These are phyloP conservation scores for Garrulus glandarius DNA, from an alignment of 2,797 vertebrate genomes.

Conservation along the genomic window DNA sequence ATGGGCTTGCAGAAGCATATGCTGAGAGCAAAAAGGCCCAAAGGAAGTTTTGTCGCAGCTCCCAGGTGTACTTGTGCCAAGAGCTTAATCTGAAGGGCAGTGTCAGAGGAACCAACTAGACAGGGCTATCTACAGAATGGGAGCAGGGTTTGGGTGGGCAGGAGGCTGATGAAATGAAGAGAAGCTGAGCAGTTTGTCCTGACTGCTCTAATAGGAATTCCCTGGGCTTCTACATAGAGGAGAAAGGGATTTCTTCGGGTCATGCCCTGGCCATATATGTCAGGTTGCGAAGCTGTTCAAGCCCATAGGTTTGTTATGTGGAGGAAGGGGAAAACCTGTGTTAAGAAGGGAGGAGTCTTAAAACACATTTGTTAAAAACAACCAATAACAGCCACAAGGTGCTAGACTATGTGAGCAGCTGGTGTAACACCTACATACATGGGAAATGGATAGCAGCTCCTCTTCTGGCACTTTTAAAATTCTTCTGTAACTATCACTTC, in stretches of 20 bases:
- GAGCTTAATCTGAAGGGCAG: background rate
- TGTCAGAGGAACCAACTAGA: background rate
- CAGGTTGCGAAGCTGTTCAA: background rate
- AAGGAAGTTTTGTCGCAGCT: background rate
- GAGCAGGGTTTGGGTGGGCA: background rate
- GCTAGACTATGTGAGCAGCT: background rate
- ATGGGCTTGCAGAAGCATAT: background rate
- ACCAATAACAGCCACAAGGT: background rate
- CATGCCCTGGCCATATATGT: background rate
- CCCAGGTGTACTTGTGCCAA: background rate
- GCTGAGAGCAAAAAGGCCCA: background rate
- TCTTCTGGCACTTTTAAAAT: background rate
- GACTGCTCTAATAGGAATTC: background rate
- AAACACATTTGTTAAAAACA: background rate
- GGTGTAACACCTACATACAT: background rate
- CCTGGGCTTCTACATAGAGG: background rate
- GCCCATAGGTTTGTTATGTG: background rate
- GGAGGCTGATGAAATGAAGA: background rate
- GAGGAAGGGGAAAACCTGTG: background rate
- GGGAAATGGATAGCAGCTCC: background rate
- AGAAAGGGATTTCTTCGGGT: background rate
- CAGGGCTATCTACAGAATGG: background rate
- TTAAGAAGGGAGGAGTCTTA: background rate
- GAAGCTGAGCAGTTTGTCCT: background rate
- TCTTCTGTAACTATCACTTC: background rate